A percentile compares a stretch with the other conserved stretches of the same genome.
These are phyloP conservation scores for Chamaetylas fuelleborni DNA, from an alignment of 2,113 vertebrate species.

Conservation along the genomic window DNA sequence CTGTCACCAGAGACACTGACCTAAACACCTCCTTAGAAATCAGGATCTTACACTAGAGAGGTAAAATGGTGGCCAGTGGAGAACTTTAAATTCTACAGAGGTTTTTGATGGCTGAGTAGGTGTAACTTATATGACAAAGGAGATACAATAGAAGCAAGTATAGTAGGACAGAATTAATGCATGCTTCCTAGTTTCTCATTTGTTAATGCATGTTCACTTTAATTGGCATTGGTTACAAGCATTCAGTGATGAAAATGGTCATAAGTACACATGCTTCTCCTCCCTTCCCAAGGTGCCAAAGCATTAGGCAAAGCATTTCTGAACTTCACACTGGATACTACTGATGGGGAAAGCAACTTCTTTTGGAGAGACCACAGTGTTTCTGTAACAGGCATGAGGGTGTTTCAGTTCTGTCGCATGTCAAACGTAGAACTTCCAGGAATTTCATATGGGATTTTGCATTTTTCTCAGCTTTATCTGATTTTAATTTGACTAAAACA, in stretches of 20 bases:
- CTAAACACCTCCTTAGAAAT: background rate
- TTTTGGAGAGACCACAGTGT: background rate
- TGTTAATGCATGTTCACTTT: background rate
- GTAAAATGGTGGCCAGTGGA: background rate
- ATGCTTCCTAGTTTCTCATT: background rate
- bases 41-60: background rate
- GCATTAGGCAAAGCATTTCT: background rate
- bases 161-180: background rate
- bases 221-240: background rate
- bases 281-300: background rate
- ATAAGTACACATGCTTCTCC: background rate
- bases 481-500: background rate
- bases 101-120: background rate
- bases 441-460: background rate
- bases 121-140: background rate
- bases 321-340: background rate
- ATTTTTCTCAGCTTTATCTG: background rate
- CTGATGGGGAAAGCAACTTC: background rate
- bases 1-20: background rate
- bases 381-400: background rate
- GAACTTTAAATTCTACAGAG: background rate
- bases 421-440: background rate
- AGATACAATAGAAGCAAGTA: background rate
- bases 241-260: background rate
- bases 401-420: background rate